Percentiles rank a stretch among this genome's conserved stretches.
Evolutionary conservation across 2,797 vertebrate genomes (phyloP).

Genomic region (Enteromius paludinosus): DNA sequence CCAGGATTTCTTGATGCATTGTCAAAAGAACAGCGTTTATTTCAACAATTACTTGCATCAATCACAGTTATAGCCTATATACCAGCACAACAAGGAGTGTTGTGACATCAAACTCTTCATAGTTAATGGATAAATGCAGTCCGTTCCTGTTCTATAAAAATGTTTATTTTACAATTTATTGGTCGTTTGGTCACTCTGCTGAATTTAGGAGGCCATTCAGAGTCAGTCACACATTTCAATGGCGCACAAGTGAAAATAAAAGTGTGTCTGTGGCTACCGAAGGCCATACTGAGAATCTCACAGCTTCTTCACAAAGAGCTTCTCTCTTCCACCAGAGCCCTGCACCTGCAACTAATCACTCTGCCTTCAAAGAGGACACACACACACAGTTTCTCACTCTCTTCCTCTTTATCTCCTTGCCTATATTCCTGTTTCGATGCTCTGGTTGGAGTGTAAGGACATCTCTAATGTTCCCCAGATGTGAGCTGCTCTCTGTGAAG

Average conservation of each 20-base stretch:
- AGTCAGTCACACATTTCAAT: conserved; percentile 47
- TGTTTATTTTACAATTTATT: conserved; percentile 37
- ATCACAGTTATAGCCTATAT: background rate
- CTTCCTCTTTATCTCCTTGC: conserved; percentile 25
- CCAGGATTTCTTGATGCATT: background rate
- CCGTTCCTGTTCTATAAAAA: background rate
- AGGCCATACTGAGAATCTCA: conserved; percentile 63
- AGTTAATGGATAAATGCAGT: conserved; percentile 1
- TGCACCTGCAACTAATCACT: conserved; percentile 71
- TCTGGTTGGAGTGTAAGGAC: conserved; percentile 40
- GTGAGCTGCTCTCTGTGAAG: conserved; percentile 39
- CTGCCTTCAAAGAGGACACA: conserved; percentile 52
- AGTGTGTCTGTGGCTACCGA: conserved; percentile 72
- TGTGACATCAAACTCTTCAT: background rate
- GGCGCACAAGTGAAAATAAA: conserved; percentile 66
- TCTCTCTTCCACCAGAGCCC: conserved; percentile 58
- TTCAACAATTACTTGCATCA: background rate
- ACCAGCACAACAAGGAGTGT: background rate
- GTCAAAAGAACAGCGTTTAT: background rate
- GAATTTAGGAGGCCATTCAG: conserved; percentile 66
- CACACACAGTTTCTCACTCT: background rate
- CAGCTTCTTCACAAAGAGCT: conserved; percentile 60
- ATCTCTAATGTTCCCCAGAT: conserved; percentile 56
- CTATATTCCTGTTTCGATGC: conserved; percentile 37
- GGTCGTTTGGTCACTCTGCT: conserved; percentile 52